Conservation (phyloP, 2,888 invertebrate species). For the Drosophila subquinaria region DNA sequence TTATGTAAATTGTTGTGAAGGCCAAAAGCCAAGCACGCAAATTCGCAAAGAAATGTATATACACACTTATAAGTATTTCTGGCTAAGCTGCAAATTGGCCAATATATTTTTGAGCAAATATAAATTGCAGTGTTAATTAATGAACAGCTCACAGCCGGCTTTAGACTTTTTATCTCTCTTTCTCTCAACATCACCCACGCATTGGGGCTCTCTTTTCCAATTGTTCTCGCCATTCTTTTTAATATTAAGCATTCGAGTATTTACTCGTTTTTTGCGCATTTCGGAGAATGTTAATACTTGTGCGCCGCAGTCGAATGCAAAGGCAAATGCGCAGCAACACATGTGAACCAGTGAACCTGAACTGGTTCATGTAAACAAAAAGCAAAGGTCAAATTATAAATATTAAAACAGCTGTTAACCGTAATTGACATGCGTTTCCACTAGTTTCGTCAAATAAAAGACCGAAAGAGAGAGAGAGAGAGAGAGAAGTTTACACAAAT, state of each 20-base stretch:
- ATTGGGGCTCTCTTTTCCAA: neutral
- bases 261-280: slow-evolving; percentile 5
- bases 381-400: slow-evolving; percentile 11
- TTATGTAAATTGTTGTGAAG: slow-evolving; percentile 51
- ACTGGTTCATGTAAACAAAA: slow-evolving; percentile 26
- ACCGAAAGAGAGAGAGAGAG: neutral
- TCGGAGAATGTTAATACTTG: slow-evolving; percentile 14
- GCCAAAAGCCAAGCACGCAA: slow-evolving; percentile 35
- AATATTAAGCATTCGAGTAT: neutral
- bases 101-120: slow-evolving; percentile 7
- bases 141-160: slow-evolving; percentile 23
- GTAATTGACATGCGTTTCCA: slow-evolving; percentile 29
- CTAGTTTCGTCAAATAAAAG: slow-evolving; percentile 28
- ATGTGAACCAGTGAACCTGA: slow-evolving; percentile 22
- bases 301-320: slow-evolving; percentile 25
- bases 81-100: slow-evolving; percentile 28
- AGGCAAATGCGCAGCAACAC: slow-evolving; percentile 43
- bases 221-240: neutral
- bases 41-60: slow-evolving; percentile 21
- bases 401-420: slow-evolving; percentile 21
- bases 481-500: slow-evolving; percentile 6
- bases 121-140: slow-evolving; percentile 14
- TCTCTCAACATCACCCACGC: slow-evolving; percentile 5
- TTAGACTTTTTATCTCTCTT: neutral
- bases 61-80: slow-evolving; percentile 7